Evolutionary conservation across 2,113 vertebrate species (phyloP).

Genomic region (Motacilla tschutschensis): DNA sequence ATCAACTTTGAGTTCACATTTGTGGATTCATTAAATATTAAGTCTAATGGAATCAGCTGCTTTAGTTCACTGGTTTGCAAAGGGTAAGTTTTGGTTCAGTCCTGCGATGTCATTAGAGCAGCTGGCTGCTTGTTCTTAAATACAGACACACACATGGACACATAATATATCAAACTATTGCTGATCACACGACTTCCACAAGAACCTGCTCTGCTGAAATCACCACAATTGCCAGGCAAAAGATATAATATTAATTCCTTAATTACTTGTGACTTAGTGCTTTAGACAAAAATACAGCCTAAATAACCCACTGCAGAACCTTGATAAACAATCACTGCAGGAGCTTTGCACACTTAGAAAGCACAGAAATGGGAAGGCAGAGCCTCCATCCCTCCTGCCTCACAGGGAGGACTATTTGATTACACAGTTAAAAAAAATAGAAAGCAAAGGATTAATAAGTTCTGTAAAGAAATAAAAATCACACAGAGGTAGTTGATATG

Average conservation of each 20-base stretch:
- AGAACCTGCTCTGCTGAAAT: neutral
- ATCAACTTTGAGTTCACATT: neutral
- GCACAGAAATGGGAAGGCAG: neutral
- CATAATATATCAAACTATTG: neutral
- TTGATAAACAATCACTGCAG: neutral
- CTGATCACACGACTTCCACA: neutral
- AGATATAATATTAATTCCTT: neutral
- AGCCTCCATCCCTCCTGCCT: neutral
- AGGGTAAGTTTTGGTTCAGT: neutral
- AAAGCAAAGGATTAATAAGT: neutral
- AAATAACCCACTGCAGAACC: neutral
- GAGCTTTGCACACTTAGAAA: neutral
- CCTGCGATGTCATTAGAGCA: neutral
- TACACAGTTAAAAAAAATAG: neutral
- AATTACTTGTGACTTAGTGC: neutral
- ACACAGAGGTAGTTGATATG: neutral
- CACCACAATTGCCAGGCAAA: neutral
- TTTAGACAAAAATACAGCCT: neutral
- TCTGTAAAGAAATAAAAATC: neutral
- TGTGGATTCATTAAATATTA: neutral
- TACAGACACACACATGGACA: neutral
- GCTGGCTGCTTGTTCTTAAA: neutral
- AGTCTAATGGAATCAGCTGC: neutral
- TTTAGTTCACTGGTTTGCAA: neutral
- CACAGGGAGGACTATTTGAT: neutral